Conservation (phyloP, 2,113 vertebrate species). For the Proteles cristata region DNA sequence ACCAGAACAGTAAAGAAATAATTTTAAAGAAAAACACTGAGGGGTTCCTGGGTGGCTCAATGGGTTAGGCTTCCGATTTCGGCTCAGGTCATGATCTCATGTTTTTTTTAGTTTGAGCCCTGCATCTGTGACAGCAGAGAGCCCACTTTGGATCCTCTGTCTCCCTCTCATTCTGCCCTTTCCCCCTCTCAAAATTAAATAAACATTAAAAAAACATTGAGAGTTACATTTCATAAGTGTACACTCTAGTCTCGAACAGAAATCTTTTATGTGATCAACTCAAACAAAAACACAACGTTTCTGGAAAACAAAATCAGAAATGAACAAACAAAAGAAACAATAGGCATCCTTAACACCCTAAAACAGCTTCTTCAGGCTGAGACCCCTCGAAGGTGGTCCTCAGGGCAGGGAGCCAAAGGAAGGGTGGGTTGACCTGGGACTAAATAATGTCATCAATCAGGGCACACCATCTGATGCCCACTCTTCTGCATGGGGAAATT, state of each 20-base stretch:
- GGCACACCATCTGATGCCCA: not conserved
- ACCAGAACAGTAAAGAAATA: not conserved
- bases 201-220: fast-evolving
- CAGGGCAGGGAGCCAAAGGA: not conserved
- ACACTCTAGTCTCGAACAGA: not conserved
- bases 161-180: too few species aligned
- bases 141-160: not conserved
- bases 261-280: not conserved
- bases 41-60: too few species aligned
- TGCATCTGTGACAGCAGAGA: not conserved
- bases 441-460: not conserved
- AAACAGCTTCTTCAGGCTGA: not conserved
- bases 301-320: not conserved
- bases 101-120: too few species aligned
- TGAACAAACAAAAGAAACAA: not conserved
- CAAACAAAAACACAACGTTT: not conserved
- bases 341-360: too few species aligned
- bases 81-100: too few species aligned
- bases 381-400: not conserved
- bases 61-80: too few species aligned
- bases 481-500: not conserved
- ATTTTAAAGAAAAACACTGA: not conserved
- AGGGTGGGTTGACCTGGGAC: fast-evolving
- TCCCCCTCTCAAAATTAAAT: too few species aligned
- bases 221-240: not conserved